phyloP scores from a whole-genome alignment of 2,797 vertebrate species.

The Chelon auratus region DNA sequence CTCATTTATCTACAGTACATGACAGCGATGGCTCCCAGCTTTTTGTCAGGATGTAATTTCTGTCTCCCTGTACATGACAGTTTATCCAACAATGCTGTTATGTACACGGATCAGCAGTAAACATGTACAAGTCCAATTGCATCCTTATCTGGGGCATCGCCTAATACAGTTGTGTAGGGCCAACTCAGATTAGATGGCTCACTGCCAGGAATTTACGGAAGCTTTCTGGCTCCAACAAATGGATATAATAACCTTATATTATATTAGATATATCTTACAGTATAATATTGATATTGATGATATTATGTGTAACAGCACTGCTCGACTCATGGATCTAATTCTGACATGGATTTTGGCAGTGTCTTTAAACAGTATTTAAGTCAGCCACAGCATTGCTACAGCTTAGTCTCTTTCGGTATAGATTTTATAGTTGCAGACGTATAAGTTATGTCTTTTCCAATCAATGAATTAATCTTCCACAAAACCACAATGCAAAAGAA shows the following conservation, averaged over 20 bases:
- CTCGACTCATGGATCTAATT: slow-evolving; percentile 29
- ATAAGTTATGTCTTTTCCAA: neutral
- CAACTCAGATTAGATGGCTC: slow-evolving; percentile 69
- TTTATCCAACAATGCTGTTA: slow-evolving; percentile 26
- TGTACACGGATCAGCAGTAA: slow-evolving; percentile 35
- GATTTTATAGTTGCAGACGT: slow-evolving; percentile 3
- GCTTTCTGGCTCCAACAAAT: slow-evolving; percentile 25
- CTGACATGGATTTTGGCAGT: slow-evolving; percentile 47
- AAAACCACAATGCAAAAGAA: neutral
- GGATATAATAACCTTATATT: no score
- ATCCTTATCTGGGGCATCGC: slow-evolving; percentile 53
- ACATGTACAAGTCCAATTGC: slow-evolving; percentile 35
- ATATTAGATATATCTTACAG: no score
- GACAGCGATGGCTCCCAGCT: slow-evolving; percentile 10
- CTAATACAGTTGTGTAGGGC: slow-evolving; percentile 44
- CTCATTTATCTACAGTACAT: slow-evolving; percentile 41
- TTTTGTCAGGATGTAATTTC: slow-evolving; percentile 7
- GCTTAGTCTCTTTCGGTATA: slow-evolving; percentile 33
- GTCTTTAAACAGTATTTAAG: slow-evolving; percentile 40
- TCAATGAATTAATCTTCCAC: neutral
- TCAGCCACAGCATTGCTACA: slow-evolving; percentile 26
- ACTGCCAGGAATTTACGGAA: slow-evolving; percentile 54
- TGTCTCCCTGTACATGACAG: slow-evolving; percentile 4
- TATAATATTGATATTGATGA: slow-evolving; percentile 5
- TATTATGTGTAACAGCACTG: slow-evolving; percentile 36